These are phyloP conservation scores for Drosophila santomea DNA, from an alignment of 1,140 invertebrate species.

Conservation along the genomic window DNA sequence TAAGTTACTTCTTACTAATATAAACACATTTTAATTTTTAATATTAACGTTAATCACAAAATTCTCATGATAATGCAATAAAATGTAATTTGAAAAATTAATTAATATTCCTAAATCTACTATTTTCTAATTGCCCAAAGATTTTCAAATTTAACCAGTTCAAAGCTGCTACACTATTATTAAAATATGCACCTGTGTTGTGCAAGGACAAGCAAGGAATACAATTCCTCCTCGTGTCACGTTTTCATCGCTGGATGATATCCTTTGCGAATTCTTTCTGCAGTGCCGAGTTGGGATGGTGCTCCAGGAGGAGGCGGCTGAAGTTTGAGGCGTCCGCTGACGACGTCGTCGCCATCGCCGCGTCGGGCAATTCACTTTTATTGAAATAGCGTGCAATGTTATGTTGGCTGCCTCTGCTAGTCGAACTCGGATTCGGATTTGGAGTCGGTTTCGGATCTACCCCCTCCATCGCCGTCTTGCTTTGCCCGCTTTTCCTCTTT, in stretches of 20 bases:
- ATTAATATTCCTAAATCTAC: too few species aligned
- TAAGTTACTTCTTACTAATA: too few species aligned
- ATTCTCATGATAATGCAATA: too few species aligned
- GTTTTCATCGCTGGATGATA: conserved; percentile 26
- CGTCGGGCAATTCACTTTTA: conserved; percentile 83
- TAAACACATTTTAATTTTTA: too few species aligned
- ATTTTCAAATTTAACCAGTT: not conserved
- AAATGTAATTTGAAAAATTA: too few species aligned
- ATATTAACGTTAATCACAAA: too few species aligned
- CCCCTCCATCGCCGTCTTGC: conserved; percentile 41
- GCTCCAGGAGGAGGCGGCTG: conserved; percentile 45
- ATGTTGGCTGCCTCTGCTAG: conserved; percentile 53
- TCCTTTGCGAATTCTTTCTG: conserved; percentile 66
- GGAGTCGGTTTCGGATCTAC: conserved; percentile 59
- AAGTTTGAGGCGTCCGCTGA: conserved; percentile 67
- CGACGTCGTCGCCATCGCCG: conserved; percentile 41
- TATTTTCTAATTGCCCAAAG: too few species aligned
- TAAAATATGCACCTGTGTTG: too few species aligned
- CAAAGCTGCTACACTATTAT: too few species aligned
- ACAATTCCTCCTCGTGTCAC: conserved; percentile 14
- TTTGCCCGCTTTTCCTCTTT: conserved; percentile 37
- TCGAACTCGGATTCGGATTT: conserved; percentile 54
- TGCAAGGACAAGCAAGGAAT: not conserved
- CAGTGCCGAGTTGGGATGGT: conserved; percentile 18
- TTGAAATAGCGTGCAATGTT: conserved; percentile 83